These are phyloP conservation scores for Melieria crassipennis DNA, from an alignment of 2,888 invertebrate genomes.

Conservation along the genomic window DNA sequence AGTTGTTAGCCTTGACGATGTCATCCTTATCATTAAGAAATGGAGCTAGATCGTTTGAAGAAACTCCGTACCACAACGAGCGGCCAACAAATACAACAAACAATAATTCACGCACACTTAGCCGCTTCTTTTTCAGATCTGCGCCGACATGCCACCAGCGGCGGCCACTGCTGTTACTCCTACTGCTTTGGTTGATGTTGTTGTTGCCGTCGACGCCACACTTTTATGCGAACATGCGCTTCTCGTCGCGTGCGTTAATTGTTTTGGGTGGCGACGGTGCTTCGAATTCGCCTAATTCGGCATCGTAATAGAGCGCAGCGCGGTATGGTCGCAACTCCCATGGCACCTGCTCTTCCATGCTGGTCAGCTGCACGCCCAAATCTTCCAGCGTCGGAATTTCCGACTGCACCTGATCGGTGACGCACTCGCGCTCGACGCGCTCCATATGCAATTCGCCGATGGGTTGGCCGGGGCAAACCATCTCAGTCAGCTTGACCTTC, in stretches of 20 bases:
- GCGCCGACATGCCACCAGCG: constrained; percentile 40
- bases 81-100: constrained; percentile 46
- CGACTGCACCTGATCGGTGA: constrained; percentile 74
- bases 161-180: constrained; percentile 23
- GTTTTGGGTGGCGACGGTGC: constrained; percentile 70
- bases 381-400: constrained; percentile 85
- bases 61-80: constrained; percentile 44
- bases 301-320: constrained; percentile 77
- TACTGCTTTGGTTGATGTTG: constrained; percentile 19
- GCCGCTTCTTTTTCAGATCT: constrained; percentile 36
- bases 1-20: too few relatives aligned
- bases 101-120: constrained; percentile 42
- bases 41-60: constrained; percentile 17
- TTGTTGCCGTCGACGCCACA: constrained; percentile 26
- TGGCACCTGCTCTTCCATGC: constrained; percentile 81
- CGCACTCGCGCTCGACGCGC: constrained; percentile 83
- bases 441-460: constrained; percentile 79
- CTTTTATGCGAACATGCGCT: constrained; percentile 53
- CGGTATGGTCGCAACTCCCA: constrained; percentile 82
- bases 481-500: constrained; percentile 73
- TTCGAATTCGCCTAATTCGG: constrained; percentile 79
- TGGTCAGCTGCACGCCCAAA: constrained; percentile 80
- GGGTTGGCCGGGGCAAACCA: constrained; percentile 74
- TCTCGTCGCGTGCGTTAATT: constrained; percentile 55
- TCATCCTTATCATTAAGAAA: too few relatives aligned